These are phyloP conservation scores for Heliconius nattereri DNA, from an alignment of 1,140 invertebrate species.

Conservation along the genomic window DNA sequence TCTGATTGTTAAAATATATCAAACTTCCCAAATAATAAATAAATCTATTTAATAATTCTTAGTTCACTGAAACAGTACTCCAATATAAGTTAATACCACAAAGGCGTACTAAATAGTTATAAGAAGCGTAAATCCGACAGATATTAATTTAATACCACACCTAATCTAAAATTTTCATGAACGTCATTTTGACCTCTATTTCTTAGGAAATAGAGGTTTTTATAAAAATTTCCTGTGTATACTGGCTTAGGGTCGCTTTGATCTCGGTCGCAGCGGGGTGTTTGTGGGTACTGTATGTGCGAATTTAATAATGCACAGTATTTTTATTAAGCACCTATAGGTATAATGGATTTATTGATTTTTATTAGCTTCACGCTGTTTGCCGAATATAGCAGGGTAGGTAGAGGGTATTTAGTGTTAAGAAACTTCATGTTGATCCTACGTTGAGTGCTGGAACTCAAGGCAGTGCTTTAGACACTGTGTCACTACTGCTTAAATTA, in stretches of 20 bases:
- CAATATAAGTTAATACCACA: constrained; percentile 42
- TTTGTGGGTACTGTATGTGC: constrained; percentile 12
- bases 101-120: constrained; percentile 64
- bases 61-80: constrained; percentile 27
- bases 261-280: constrained; percentile 52
- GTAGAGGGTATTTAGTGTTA: too few relatives aligned
- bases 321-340: neutral
- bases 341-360: neutral
- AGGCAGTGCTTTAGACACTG: too few relatives aligned
- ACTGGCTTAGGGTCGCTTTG: constrained; percentile 44
- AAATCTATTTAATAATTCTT: too few relatives aligned
- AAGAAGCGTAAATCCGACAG: constrained; percentile 58
- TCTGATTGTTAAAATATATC: too few relatives aligned
- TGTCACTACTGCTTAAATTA: too few relatives aligned
- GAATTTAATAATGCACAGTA: neutral
- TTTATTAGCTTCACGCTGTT: too few relatives aligned
- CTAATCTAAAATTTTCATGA: constrained; percentile 1
- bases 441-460: too few relatives aligned
- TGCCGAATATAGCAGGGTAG: too few relatives aligned
- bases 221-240: constrained; percentile 12
- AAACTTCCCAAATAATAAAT: too few relatives aligned
- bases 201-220: constrained; percentile 17
- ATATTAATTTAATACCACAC: constrained; percentile 65
- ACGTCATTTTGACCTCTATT: constrained; percentile 36
- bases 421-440: too few relatives aligned